Evolutionary conservation across 1,140 invertebrate genomes (phyloP).

Genomic region (Stenopsyche tienmushanensis): DNA sequence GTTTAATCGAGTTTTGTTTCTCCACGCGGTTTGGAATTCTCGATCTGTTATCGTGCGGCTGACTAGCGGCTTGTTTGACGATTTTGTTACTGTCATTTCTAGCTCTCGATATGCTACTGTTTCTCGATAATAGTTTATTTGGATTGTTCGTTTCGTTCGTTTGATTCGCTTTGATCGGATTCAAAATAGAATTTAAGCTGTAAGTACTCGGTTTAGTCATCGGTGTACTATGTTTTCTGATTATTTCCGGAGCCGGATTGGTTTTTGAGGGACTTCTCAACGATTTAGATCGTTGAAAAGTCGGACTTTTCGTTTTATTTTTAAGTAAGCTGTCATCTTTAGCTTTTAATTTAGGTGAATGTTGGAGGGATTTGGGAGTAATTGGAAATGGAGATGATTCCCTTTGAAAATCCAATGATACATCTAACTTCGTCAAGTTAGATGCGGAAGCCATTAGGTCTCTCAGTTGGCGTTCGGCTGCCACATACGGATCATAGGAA

Average conservation of each 20-base stretch:
- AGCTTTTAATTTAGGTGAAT: slow-evolving; percentile 45
- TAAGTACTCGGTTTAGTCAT: slow-evolving; percentile 11
- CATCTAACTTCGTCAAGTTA: slow-evolving; percentile 50
- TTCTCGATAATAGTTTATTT: slow-evolving; percentile 18
- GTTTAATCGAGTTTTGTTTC: slow-evolving; percentile 36
- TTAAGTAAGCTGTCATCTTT: slow-evolving; percentile 52
- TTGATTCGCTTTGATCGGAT: slow-evolving; percentile 19
- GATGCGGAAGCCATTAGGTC: slow-evolving; percentile 55
- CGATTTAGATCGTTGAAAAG: slow-evolving; percentile 55
- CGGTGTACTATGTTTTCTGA: slow-evolving; percentile 15
- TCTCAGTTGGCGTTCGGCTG: slow-evolving; percentile 56
- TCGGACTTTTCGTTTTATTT: slow-evolving; percentile 53
- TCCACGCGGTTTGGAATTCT: slow-evolving; percentile 35
- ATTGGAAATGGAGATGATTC: slow-evolving; percentile 47
- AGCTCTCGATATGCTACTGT: slow-evolving; percentile 21
- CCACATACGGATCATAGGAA: slow-evolving; percentile 53
- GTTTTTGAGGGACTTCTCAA: slow-evolving; percentile 51
- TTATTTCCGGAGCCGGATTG: slow-evolving; percentile 17
- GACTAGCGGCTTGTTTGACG: slow-evolving; percentile 15
- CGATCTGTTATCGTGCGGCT: slow-evolving; percentile 6
- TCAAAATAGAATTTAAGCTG: background rate
- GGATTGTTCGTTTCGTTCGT: slow-evolving; percentile 23
- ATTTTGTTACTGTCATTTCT: slow-evolving; percentile 29
- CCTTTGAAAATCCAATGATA: slow-evolving; percentile 47
- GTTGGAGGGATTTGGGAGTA: slow-evolving; percentile 35